These are phyloP conservation scores for Papilio polytes DNA, from an alignment of 1,140 invertebrate species.

Conservation along the genomic window DNA sequence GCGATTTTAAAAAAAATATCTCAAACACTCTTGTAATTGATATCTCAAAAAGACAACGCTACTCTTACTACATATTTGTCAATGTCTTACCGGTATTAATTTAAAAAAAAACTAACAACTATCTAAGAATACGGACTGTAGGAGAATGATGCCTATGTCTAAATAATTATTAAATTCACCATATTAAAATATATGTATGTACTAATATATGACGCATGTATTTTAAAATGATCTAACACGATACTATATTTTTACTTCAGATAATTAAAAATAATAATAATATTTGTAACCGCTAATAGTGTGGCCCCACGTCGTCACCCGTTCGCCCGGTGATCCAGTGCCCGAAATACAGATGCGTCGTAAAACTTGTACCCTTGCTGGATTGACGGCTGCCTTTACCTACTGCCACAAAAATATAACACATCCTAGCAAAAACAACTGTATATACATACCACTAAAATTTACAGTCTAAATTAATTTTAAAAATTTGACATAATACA, in stretches of 20 bases:
- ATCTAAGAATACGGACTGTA: too few species aligned
- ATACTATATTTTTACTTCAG: too few species aligned
- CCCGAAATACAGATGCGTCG: conserved; percentile 61
- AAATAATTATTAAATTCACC: too few species aligned
- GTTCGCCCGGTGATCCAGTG: conserved; percentile 66
- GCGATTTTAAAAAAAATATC: background rate
- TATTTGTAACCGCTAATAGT: conserved; percentile 22
- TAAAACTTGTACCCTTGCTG: conserved; percentile 59
- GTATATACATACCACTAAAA: background rate
- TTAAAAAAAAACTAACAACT: background rate
- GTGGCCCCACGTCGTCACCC: conserved; percentile 39
- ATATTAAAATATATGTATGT: too few species aligned
- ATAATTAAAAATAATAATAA: too few species aligned
- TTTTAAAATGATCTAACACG: too few species aligned
- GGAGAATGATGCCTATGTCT: too few species aligned
- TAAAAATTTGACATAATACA: too few species aligned
- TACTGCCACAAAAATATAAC: background rate
- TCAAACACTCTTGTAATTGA: background rate
- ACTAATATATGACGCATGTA: too few species aligned
- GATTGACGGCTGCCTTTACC: conserved; percentile 48
- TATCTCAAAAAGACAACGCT: background rate
- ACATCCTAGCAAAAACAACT: background rate
- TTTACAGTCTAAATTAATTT: too few species aligned
- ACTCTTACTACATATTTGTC: background rate
- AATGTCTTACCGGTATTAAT: background rate